Percentiles rank a stretch among this genome's conserved stretches.
Conservation (phyloP, 2,113 vertebrate genomes). For the Cnemophilus loriae region DNA sequence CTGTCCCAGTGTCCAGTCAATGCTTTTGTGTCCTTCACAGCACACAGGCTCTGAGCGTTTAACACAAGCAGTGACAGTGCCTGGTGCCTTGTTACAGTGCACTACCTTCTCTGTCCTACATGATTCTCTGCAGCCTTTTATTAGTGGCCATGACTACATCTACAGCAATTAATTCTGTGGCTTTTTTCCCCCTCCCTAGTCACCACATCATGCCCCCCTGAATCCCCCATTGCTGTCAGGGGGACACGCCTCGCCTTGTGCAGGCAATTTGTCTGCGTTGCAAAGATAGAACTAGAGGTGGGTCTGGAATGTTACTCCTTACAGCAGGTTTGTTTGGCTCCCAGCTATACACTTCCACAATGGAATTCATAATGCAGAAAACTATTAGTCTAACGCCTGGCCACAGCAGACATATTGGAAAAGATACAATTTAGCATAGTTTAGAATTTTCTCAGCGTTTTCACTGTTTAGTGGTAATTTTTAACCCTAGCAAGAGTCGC, state of each 20-base stretch:
- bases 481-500: not conserved
- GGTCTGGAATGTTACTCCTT: not conserved
- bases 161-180: not conserved
- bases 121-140: not conserved
- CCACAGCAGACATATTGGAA: not conserved
- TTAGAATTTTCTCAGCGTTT: not conserved
- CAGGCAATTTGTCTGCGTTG: not conserved
- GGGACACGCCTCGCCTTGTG: not conserved
- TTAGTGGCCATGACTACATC: not conserved
- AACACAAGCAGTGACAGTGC: not conserved
- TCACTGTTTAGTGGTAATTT: not conserved
- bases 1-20: not conserved
- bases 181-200: not conserved
- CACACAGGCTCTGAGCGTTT: not conserved
- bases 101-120: not conserved
- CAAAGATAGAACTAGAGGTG: not conserved
- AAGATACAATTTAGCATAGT: not conserved
- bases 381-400: not conserved
- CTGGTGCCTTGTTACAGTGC: not conserved
- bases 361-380: not conserved
- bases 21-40: not conserved
- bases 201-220: not conserved
- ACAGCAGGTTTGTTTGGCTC: not conserved
- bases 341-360: not conserved
- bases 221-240: not conserved